phyloP scores from a whole-genome alignment of 1,140 invertebrate genomes.

The Dendrolimus kikuchii region DNA sequence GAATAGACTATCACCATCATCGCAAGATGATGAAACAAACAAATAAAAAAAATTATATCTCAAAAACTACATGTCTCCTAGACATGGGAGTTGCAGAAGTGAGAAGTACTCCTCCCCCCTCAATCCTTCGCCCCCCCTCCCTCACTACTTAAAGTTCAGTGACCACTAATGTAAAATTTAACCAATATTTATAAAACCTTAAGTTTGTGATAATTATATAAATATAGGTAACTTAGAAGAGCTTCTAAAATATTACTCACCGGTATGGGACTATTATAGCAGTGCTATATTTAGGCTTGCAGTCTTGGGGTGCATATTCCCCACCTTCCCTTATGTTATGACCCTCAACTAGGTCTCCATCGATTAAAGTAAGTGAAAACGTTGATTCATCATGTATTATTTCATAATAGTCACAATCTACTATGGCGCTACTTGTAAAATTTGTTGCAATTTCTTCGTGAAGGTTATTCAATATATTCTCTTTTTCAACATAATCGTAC shows the following conservation, averaged over 20 bases:
- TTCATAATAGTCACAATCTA: conserved; percentile 52
- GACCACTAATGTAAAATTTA: too few relatives aligned
- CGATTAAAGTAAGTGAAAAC: conserved; percentile 34
- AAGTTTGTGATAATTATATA: too few relatives aligned
- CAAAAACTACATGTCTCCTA: too few relatives aligned
- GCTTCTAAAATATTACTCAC: conserved; percentile 19
- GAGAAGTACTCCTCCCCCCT: too few relatives aligned
- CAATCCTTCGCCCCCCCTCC: too few relatives aligned
- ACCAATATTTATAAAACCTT: too few relatives aligned
- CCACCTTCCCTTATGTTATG: conserved; percentile 54
- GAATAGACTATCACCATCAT: too few relatives aligned
- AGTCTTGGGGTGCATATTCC: conserved; percentile 46
- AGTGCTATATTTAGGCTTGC: conserved; percentile 58
- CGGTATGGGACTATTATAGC: conserved; percentile 66
- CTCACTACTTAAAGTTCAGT: too few relatives aligned
- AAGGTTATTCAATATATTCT: conserved; percentile 41
- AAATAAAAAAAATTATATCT: too few relatives aligned
- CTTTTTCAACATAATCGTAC: conserved; percentile 48
- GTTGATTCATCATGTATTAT: conserved; percentile 41
- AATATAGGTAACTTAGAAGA: too few relatives aligned
- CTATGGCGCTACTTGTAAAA: conserved; percentile 39
- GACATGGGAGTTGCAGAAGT: too few relatives aligned
- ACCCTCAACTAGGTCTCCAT: conserved; percentile 46
- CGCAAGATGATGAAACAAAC: too few relatives aligned
- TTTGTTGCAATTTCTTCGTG: conserved; percentile 35